phyloP scores from a whole-genome alignment of 2,888 invertebrate genomes.

The Alloscopus bannaensis region DNA sequence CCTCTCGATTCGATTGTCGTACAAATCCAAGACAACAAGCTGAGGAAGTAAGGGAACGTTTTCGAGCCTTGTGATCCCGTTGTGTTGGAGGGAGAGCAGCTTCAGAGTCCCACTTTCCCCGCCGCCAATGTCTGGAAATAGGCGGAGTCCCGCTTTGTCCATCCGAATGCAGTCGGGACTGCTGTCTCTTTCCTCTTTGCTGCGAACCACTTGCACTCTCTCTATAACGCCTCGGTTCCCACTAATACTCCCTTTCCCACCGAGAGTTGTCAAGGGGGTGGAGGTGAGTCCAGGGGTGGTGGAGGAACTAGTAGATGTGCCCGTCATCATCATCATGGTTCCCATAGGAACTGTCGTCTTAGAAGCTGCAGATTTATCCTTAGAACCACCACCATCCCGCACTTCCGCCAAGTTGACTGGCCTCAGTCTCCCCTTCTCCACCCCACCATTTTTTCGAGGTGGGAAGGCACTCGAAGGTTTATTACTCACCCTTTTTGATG shows the following conservation, averaged over 20 bases:
- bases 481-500: background rate
- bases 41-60: conserved; percentile 80
- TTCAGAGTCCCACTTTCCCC: conserved; percentile 60
- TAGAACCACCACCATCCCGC: background rate
- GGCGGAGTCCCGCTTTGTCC: conserved; percentile 80
- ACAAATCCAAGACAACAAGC: conserved; percentile 93
- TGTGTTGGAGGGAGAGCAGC: conserved; percentile 93
- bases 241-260: no score
- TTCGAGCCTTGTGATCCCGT: conserved; percentile 86
- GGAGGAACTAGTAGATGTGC: background rate
- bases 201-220: conserved; percentile 80
- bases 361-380: background rate
- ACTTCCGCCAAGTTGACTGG: background rate
- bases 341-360: background rate
- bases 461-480: background rate
- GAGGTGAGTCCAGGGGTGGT: background rate
- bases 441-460: background rate
- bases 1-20: conserved; percentile 94
- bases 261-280: background rate
- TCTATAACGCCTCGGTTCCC: no score
- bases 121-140: conserved; percentile 69
- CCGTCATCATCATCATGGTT: background rate
- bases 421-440: background rate
- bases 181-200: conserved; percentile 86
- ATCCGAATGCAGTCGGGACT: conserved; percentile 92